These are phyloP conservation scores for Styela plicata DNA, from an alignment of 23 tunicate genomes.

Conservation along the genomic window DNA sequence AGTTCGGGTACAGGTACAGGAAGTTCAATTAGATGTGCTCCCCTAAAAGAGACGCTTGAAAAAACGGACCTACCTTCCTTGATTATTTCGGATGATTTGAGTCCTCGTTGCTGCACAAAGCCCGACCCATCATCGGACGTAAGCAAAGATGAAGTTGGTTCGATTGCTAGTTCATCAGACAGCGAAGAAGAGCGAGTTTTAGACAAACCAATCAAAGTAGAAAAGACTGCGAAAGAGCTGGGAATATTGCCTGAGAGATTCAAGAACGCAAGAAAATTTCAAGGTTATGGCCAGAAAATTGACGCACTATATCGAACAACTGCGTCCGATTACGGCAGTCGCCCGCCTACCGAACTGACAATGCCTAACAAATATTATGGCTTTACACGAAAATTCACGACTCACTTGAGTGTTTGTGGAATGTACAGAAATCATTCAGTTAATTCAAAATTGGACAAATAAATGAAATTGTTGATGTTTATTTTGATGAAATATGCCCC, in stretches of 20 bases:
- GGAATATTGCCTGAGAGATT: conserved; percentile 36
- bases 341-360: conserved; percentile 34
- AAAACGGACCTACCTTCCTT: background rate
- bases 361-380: conserved; percentile 31
- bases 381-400: conserved; percentile 38
- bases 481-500: too few species aligned
- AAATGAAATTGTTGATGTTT: background rate
- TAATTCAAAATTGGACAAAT: conserved; percentile 26
- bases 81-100: too few species aligned
- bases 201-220: background rate
- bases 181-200: background rate
- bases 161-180: background rate
- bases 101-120: too few species aligned
- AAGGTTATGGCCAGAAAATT: conserved; percentile 32
- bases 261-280: conserved; percentile 4
- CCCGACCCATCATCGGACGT: too few species aligned
- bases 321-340: conserved; percentile 40
- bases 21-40: background rate
- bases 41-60: background rate
- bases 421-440: conserved; percentile 51
- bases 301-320: conserved; percentile 43
- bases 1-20: background rate
- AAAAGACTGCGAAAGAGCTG: conserved; percentile 9
- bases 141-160: background rate
- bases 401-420: conserved; percentile 36